These are phyloP conservation scores for Capitulum mitella DNA, from an alignment of 2,888 invertebrate genomes.

Conservation along the genomic window DNA sequence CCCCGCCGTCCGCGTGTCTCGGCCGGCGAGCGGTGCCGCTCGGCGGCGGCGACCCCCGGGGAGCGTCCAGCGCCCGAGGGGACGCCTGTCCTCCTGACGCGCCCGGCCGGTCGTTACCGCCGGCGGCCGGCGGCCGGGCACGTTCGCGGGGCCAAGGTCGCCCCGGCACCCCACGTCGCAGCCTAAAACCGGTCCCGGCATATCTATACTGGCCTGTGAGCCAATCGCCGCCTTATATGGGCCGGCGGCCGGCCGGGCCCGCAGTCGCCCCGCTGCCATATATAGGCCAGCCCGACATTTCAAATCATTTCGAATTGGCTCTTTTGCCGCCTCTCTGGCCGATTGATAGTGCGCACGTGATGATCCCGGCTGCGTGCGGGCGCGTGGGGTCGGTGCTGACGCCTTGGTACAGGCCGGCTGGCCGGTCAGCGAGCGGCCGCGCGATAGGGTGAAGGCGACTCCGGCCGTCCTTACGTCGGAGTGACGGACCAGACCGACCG, in stretches of 20 bases:
- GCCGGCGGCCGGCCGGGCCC: not conserved
- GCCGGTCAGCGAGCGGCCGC: too few species aligned
- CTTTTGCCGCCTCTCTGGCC: not conserved
- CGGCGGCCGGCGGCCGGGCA: not conserved
- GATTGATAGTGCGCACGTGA: constrained; percentile 1
- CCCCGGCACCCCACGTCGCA: not conserved
- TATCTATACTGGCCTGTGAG: not conserved
- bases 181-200: not conserved
- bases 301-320: constrained; percentile 13
- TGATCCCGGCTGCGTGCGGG: not conserved
- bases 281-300: not conserved
- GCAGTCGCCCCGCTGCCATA: not conserved
- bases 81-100: not conserved
- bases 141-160: constrained; percentile 20
- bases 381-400: not conserved
- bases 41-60: too few species aligned
- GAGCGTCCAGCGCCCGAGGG: not conserved
- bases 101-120: not conserved
- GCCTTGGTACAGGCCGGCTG: too few species aligned
- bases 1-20: too few species aligned
- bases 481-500: too few species aligned
- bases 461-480: too few species aligned
- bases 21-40: not conserved
- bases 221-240: constrained; percentile 1
- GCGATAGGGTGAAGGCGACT: too few species aligned